Percentiles rank a stretch among this genome's conserved stretches.
Evolutionary conservation across 2,797 vertebrate species (phyloP).

Genomic region (Thunnus albacares): DNA sequence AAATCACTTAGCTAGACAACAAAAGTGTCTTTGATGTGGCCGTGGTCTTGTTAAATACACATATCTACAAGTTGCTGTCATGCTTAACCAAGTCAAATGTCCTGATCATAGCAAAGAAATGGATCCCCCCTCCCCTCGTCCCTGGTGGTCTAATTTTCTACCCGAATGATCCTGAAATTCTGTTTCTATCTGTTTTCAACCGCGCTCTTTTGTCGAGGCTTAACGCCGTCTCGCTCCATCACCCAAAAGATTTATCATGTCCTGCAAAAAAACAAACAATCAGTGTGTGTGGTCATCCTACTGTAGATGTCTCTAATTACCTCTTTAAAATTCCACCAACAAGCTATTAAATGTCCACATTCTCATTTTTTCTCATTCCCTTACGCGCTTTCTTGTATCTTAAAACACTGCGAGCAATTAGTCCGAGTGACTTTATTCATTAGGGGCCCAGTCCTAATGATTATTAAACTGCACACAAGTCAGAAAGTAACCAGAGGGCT

Average conservation of each 20-base stretch:
- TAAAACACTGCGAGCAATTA: conserved; percentile 85
- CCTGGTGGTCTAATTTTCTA: conserved; percentile 69
- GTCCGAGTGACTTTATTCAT: conserved; percentile 87
- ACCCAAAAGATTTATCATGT: conserved; percentile 78
- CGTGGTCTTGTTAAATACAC: conserved; percentile 35
- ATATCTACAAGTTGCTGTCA: conserved; percentile 38
- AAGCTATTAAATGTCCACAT: conserved; percentile 70
- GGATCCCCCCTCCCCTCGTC: conserved; percentile 1
- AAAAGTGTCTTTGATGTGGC: conserved; percentile 11
- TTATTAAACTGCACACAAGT: conserved; percentile 85
- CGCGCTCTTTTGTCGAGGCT: conserved; percentile 47
- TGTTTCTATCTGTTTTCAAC: conserved; percentile 42
- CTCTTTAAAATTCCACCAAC: conserved; percentile 80
- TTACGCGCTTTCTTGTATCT: conserved; percentile 68
- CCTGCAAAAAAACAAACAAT: conserved; percentile 76
- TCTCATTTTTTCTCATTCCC: conserved; percentile 62
- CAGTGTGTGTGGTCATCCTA: conserved; percentile 71
- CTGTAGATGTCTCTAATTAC: conserved; percentile 82
- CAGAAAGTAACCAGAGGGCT: conserved; percentile 77
- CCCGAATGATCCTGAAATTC: conserved; percentile 60
- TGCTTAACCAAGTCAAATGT: conserved; percentile 53
- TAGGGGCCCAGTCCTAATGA: conserved; percentile 82
- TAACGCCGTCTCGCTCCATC: conserved; percentile 60
- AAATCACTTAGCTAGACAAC: conserved; percentile 18
- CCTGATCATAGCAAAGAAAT: conserved; percentile 43